Evolutionary conservation across 2,797 vertebrate genomes (phyloP).

Genomic region (Silurus aristotelis): DNA sequence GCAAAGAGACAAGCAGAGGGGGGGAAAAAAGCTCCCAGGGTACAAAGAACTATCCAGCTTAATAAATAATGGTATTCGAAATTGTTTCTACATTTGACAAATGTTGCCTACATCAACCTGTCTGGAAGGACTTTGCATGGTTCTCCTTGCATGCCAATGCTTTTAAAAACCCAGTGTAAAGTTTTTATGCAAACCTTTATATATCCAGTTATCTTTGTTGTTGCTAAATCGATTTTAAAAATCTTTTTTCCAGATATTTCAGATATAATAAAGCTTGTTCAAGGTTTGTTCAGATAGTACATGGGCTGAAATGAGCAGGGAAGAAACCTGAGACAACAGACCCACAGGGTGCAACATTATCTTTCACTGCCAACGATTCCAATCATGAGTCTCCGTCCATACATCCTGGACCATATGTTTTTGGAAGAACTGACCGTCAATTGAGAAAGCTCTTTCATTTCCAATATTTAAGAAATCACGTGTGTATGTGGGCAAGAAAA

Average conservation of each 20-base stretch:
- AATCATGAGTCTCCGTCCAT: not conserved
- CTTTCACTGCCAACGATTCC: not conserved
- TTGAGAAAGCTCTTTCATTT: not conserved
- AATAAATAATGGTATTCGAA: slow-evolving; percentile 2
- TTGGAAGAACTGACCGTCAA: not conserved
- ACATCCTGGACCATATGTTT: not conserved
- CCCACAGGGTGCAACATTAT: slow-evolving; percentile 4
- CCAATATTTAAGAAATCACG: not conserved
- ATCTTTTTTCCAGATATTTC: not conserved
- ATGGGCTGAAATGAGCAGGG: not conserved
- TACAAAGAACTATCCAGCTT: slow-evolving; percentile 13
- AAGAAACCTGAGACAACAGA: slow-evolving; percentile 12
- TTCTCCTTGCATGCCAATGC: not conserved
- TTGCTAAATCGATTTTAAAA: not conserved
- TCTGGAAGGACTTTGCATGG: not conserved
- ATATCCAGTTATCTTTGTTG: not conserved
- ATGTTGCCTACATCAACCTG: not conserved
- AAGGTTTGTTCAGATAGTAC: slow-evolving; percentile 11
- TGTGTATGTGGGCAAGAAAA: not conserved
- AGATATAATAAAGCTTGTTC: not conserved
- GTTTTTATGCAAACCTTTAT: not conserved
- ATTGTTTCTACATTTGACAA: not conserved
- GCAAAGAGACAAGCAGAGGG: slow-evolving; percentile 22
- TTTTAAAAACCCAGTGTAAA: not conserved
- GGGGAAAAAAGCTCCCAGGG: not conserved